These are phyloP conservation scores for Hemibates koningsi DNA, from an alignment of 2,113 vertebrate species.

Conservation along the genomic window DNA sequence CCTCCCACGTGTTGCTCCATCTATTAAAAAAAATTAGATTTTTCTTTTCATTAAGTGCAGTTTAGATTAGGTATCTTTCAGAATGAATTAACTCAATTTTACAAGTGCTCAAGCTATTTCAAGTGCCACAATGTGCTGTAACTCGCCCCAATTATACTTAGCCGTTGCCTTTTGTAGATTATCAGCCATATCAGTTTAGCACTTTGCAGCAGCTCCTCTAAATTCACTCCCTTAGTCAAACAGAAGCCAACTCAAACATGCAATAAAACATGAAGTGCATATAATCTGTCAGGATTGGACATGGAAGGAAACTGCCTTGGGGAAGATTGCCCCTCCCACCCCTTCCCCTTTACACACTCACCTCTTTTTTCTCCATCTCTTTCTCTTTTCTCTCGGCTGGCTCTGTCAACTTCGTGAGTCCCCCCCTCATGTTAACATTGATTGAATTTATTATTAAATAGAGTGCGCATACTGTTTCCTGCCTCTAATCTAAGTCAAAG, in stretches of 20 bases:
- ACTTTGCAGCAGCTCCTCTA: not conserved
- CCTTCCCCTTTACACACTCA: not conserved
- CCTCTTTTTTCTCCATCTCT: conserved; percentile 14
- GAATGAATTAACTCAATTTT: not conserved
- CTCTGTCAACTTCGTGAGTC: conserved; percentile 36
- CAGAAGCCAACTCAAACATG: conserved; percentile 16
- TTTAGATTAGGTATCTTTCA: not conserved
- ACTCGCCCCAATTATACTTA: not conserved
- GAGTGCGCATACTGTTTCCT: conserved; percentile 12
- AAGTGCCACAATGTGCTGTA: not conserved
- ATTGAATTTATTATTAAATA: conserved; percentile 51
- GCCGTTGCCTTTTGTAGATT: not conserved
- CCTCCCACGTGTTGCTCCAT: not conserved
- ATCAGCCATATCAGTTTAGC: conserved; percentile 12
- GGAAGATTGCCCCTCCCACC: not conserved
- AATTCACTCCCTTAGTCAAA: conserved; percentile 8
- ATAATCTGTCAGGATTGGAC: conserved; percentile 23
- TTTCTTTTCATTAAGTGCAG: not conserved
- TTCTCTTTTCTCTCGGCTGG: conserved; percentile 40
- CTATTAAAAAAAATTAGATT: not conserved
- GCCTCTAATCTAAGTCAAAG: not conserved
- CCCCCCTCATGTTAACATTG: conserved; percentile 23
- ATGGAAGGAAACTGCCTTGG: conserved; percentile 18
- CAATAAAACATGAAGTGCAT: not conserved
- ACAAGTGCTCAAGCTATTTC: not conserved